Base-by-base conservation (phyloP, 2,888 invertebrate species). In the Pandemis heparana region DNA sequence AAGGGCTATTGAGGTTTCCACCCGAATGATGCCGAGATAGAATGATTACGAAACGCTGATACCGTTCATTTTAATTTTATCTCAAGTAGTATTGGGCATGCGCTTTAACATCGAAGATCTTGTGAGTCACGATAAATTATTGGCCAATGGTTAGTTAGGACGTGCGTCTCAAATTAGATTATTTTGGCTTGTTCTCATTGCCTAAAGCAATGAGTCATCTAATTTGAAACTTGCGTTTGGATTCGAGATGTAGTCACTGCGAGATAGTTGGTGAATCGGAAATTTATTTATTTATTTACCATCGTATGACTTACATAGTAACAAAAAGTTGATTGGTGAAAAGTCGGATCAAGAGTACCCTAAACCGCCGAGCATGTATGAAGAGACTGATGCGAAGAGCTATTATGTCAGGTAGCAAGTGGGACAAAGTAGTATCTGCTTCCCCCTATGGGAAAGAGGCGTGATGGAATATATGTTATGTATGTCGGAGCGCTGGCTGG, bases 1-100 rank as follows among this genome's bases (percentile, higher is more conserved):
- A 83, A 90, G 89, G 83, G 85, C 86, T 89, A 86, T 91, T 88
- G 87, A 87, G 86, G 85, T 85, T 87, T 87, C 87, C 80, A 81
- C 74, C 79, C 80, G 76, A 77, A 68, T n/a, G 51, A 51, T 41
- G 79, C 79, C 80, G 72, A 85, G 86, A 85, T 84, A 78, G 78
- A 81, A 75, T 81, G 87, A 87, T 89, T 84, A 87, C 81, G 75
- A 85, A 86, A 83, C 83, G 89, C 88, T 88, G 88, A 75, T 51
- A 66, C 59, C 18, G 65, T 39, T 63, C 61, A 41, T 75, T 75
- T 75, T 75, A 75, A 75, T 73, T 73, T 75, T 73, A 75, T 75
- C 70, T 66, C 62, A 16, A 75, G 72, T 18, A 43, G 43, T 60
- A 48, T 60, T 56, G 41, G 62, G 62, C 56, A 41, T 71, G 61